Evolutionary conservation across 2,113 vertebrate species (phyloP), one percentile per base, ranked within the genome.

Genomic region (Pangasianodon hypophthalmus): DNA sequence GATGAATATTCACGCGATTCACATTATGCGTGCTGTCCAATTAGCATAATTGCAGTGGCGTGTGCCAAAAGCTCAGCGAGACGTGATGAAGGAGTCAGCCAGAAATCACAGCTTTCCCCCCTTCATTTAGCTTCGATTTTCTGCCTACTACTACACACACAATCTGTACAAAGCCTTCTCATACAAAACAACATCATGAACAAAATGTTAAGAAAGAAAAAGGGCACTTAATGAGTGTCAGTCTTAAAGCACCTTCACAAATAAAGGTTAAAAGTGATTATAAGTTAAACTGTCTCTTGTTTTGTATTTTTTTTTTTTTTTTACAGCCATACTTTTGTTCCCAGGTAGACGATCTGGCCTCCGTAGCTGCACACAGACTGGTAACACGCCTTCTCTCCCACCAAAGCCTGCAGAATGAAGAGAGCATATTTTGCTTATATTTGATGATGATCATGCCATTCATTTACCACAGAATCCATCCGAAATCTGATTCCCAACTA

Each of bases 331-430:
- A 99, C 98, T 96, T 99, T 99, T 11, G 98, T 99, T 90, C 98
- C 98, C 92, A 99, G 95, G 93, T 98, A 98, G 91, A 99, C 96
- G 56, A 99, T 97, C 93, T 99, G 98, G 48, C 98, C 97, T n/a
- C 96, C 96, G 46, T 96, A 97, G 94, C 97, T 97, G 73, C 97
- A 98, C 85, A 99, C 97, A 4, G 98, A 99, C 92, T 99, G 98
- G 77, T 99, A 99, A 88, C 98, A 99, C 88, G 98, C 98, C 91
- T 98, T 99, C 90, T 99, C 98, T 92, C 98, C 98, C 32, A 99
- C 98, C 88, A 99, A 85, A 24, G 98, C 98, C 98, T 99, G 91
- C n/a, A 85, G 88, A 86, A 85, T n/a, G 84, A 69, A 26, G 21
- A 86, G 4, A 89, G 11, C 6, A 32, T 29, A 54, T n/a, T 50